Conservation (phyloP, 2,113 vertebrate species). For the Osmerus mordax region DNA sequence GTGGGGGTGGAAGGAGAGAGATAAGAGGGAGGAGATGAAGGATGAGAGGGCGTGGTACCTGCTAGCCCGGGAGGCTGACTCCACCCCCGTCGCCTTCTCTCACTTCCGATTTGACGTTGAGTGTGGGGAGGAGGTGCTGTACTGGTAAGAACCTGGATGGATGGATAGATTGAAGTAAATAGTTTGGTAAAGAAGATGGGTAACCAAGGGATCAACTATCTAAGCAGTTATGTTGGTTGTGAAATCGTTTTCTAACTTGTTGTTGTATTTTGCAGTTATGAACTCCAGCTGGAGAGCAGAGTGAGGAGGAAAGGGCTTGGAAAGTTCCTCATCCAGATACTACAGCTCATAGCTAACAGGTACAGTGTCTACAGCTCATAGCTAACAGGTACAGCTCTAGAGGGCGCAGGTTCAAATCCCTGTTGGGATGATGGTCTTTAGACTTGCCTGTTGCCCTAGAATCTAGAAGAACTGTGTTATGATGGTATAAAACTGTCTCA, state of each 20-base stretch:
- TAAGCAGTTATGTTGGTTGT: not conserved
- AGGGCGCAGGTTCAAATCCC: too few species aligned
- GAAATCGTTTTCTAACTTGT: not conserved
- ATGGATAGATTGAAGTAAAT: not conserved
- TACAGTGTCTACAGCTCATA: conserved; percentile 55
- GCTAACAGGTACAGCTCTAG: not conserved
- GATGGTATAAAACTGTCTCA: too few species aligned
- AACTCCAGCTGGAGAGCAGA: conserved; percentile 88
- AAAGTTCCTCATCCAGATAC: conserved; percentile 92
- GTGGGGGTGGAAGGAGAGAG: conserved; percentile 93
- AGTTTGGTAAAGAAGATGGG: too few species aligned
- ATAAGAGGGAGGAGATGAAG: conserved; percentile 89
- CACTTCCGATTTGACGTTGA: conserved; percentile 93
- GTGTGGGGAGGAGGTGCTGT: conserved; percentile 89
- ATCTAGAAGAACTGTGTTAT: too few species aligned
- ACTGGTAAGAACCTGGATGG: conserved; percentile 73
- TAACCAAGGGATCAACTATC: not conserved
- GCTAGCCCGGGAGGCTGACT: conserved; percentile 76
- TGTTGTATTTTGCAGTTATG: conserved; percentile 73
- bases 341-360: conserved; percentile 94
- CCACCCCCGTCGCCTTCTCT: conserved; percentile 83
- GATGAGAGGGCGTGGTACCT: conserved; percentile 92
- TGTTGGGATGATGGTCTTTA: too few species aligned
- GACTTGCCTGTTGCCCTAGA: too few species aligned
- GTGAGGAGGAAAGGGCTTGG: conserved; percentile 89